Percentiles rank a stretch among this genome's conserved stretches.
Conservation (phyloP, 1,140 invertebrate genomes). For the Macrotrachela quadricornifera region DNA sequence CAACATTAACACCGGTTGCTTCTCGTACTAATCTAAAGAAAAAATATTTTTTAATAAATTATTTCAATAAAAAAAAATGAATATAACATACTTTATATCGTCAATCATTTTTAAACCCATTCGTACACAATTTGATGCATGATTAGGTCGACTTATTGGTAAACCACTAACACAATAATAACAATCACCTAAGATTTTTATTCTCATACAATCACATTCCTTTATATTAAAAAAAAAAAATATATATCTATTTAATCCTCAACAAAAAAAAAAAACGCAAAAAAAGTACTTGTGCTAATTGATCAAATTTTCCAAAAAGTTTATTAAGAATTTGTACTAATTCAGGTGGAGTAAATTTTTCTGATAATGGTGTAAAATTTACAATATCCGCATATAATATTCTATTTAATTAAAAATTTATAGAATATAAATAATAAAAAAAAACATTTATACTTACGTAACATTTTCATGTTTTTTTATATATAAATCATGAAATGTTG, state of each 20-base stretch:
- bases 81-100: constrained; percentile 40
- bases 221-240: not conserved
- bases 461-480: constrained; percentile 3
- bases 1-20: constrained; percentile 25
- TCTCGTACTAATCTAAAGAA: not conserved
- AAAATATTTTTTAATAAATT: no score
- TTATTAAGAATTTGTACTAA: constrained; percentile 8
- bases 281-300: constrained; percentile 32
- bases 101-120: constrained; percentile 92
- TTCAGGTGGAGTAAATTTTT: constrained; percentile 19
- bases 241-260: constrained; percentile 51
- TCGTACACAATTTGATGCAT: constrained; percentile 76
- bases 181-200: constrained; percentile 56
- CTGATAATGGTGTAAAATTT: constrained; percentile 88
- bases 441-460: no score
- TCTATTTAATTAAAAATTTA: constrained; percentile 20
- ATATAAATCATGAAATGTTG: not conserved
- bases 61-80: no score
- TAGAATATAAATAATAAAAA: no score
- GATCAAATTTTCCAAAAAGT: constrained; percentile 9
- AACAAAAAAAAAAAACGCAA: no score
- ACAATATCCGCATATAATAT: constrained; percentile 93
- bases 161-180: constrained; percentile 83
- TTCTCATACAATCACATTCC: constrained; percentile 38
- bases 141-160: constrained; percentile 63